Percentiles rank a stretch among this genome's conserved stretches.
phyloP scores from a whole-genome alignment of 1,140 invertebrate genomes.

The Dysdera silvatica region DNA sequence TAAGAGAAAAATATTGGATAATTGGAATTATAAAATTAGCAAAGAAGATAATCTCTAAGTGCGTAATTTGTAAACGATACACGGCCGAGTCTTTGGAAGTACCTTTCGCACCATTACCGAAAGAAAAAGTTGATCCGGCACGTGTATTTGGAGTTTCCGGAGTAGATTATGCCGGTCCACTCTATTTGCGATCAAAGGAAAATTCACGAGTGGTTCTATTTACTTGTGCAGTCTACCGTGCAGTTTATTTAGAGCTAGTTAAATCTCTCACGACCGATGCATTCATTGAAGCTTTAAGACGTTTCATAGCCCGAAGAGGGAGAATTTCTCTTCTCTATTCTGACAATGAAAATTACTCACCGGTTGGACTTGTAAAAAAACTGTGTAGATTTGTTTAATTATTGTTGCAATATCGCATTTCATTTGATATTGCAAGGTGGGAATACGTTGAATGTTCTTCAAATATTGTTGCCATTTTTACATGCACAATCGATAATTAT shows the following conservation, averaged over 20 bases:
- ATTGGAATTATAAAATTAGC: conserved; percentile 5
- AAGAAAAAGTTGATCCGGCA: conserved; percentile 34
- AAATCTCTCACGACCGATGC: conserved; percentile 35
- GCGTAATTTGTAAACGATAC: background rate
- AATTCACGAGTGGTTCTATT: conserved; percentile 35
- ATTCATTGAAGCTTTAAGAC: conserved; percentile 36
- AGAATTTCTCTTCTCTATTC: conserved; percentile 34
- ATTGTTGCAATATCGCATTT: too few species aligned
- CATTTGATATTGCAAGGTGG: too few species aligned
- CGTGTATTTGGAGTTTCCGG: conserved; percentile 37
- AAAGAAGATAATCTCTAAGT: conserved; percentile 3
- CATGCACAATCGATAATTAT: too few species aligned
- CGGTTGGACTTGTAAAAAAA: too few species aligned
- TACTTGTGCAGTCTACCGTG: conserved; percentile 39
- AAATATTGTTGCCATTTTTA: too few species aligned
- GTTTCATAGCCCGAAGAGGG: conserved; percentile 40
- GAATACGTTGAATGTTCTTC: too few species aligned
- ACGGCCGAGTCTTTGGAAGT: background rate
- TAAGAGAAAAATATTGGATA: conserved; percentile 7
- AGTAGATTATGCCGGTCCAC: conserved; percentile 36
- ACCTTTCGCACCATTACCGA: conserved; percentile 28
- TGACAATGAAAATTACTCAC: conserved; percentile 43
- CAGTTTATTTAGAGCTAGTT: conserved; percentile 42
- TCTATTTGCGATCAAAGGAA: background rate
- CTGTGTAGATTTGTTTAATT: too few species aligned